phyloP scores from a whole-genome alignment of 2,113 vertebrate genomes.

The Dicentrarchus labrax region DNA sequence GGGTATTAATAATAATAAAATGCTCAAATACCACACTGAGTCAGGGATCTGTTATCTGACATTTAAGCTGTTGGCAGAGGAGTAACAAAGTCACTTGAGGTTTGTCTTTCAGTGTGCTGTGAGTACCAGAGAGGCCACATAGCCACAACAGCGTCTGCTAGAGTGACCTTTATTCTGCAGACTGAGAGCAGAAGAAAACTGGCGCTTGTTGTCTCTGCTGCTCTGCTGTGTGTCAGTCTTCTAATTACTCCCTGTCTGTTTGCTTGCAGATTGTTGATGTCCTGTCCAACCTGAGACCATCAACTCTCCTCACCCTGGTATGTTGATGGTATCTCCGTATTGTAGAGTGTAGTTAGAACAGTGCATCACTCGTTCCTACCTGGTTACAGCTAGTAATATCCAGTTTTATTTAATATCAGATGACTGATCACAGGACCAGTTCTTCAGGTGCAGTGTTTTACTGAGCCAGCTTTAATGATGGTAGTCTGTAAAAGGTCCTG shows the following conservation, averaged over 20 bases:
- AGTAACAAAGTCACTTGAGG: conserved; percentile 47
- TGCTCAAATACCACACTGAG: conserved; percentile 26
- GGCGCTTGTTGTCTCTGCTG: not conserved
- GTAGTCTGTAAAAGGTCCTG: not conserved
- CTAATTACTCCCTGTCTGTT: conserved; percentile 60
- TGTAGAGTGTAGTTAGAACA: not conserved
- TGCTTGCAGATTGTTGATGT: conserved; percentile 84
- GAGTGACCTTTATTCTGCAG: conserved; percentile 62
- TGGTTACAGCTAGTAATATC: not conserved
- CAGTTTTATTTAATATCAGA: not conserved
- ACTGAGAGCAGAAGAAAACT: conserved; percentile 10
- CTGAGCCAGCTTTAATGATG: not conserved
- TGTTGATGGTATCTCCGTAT: conserved; percentile 26
- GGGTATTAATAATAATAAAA: not conserved
- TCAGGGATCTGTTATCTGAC: conserved; percentile 42
- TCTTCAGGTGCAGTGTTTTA: not conserved
- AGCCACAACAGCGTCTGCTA: not conserved
- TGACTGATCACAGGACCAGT: not conserved
- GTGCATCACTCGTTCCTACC: conserved; percentile 1
- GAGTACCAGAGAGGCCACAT: conserved; percentile 17
- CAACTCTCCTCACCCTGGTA: conserved; percentile 91
- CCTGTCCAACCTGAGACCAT: conserved; percentile 83
- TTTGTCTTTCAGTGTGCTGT: conserved; percentile 49
- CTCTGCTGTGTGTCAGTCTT: not conserved
- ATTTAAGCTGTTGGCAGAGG: conserved; percentile 54